These are phyloP conservation scores for Dissostichus mawsoni DNA, from an alignment of 2,113 vertebrate species.

Conservation along the genomic window DNA sequence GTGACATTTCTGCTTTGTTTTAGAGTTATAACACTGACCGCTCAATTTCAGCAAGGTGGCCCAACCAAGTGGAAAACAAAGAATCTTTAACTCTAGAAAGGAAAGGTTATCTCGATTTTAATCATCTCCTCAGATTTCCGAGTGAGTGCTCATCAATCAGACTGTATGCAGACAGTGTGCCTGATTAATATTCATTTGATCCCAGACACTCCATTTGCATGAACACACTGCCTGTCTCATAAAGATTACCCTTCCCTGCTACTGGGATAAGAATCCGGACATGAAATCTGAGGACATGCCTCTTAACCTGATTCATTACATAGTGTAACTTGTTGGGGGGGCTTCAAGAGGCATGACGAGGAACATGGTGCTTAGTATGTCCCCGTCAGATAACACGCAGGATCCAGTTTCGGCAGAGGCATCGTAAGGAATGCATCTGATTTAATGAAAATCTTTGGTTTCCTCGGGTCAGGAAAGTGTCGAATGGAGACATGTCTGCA, in stretches of 20 bases:
- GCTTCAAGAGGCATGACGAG: constrained; percentile 62
- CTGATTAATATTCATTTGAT: constrained; percentile 73
- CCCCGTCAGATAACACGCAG: constrained; percentile 66
- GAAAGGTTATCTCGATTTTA: constrained; percentile 54
- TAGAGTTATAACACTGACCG: constrained; percentile 29
- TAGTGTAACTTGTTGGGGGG: constrained; percentile 60
- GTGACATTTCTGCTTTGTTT: constrained; percentile 38
- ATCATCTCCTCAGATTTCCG: constrained; percentile 70
- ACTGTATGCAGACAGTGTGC: constrained; percentile 63
- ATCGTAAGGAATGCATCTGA: constrained; percentile 42
- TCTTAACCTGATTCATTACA: constrained; percentile 63
- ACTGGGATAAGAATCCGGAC: constrained; percentile 75
- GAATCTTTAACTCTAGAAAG: constrained; percentile 28
- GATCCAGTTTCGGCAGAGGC: constrained; percentile 59
- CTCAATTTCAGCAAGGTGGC: constrained; percentile 39
- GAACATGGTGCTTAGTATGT: constrained; percentile 64
- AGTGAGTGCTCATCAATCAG: constrained; percentile 73
- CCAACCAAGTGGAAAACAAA: constrained; percentile 41
- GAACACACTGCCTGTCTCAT: constrained; percentile 70
- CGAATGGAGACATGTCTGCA: constrained; percentile 51
- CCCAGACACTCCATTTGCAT: constrained; percentile 76
- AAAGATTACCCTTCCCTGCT: constrained; percentile 62
- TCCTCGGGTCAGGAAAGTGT: constrained; percentile 59
- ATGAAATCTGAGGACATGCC: constrained; percentile 66
- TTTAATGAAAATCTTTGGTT: constrained; percentile 68